Evolutionary conservation across 1,140 invertebrate species (phyloP), one percentile per base, ranked within the genome.

Genomic region (Solenopsis invicta): DNA sequence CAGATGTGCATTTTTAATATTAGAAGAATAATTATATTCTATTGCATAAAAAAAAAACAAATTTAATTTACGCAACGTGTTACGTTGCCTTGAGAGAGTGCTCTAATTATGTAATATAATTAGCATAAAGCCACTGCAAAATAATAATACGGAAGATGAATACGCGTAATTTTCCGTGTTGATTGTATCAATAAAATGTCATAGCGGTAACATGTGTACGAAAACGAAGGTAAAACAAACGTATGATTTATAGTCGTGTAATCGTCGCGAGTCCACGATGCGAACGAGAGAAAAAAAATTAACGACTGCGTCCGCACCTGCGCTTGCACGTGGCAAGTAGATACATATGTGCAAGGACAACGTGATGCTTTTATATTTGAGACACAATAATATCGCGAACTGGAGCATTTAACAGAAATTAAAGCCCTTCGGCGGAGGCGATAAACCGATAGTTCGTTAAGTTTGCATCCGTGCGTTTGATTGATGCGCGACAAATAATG

Each of bases 201-300:
- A 71, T 18, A n/a, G 66, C 21, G 18, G 5, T 81, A 48, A 50
- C 48, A 24, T 45, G 45, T 52, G 50, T 72, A 81, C 66, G 66
- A 72, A 72, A 71, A 71, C 2, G 37, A 71, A 81, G 50, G 37
- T 34, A 71, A 81, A 54, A 54, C 50, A 81, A 81, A 81, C 34
- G 50, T 71, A 81, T 81, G 78, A 81, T 81, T 81, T 81, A 81
- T 81, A 81, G 66, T 81, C 66, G 29, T 71, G 50, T 81, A 81
- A 81, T 81, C 66, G 78, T 48, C 66, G 78, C 78, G 62, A 80
- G 77, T 69, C 64, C 48, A 69, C 77, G 64, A 66, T 50, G 59
- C 48, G 48, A 29, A 48, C 34, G 50, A 29, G 48, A 80, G 34
- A 21, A 69, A 80, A 69, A 80, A 81, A 81, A 81, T 81, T 81